phyloP scores from a whole-genome alignment of 2,113 vertebrate species.

The Arizona elegans region DNA sequence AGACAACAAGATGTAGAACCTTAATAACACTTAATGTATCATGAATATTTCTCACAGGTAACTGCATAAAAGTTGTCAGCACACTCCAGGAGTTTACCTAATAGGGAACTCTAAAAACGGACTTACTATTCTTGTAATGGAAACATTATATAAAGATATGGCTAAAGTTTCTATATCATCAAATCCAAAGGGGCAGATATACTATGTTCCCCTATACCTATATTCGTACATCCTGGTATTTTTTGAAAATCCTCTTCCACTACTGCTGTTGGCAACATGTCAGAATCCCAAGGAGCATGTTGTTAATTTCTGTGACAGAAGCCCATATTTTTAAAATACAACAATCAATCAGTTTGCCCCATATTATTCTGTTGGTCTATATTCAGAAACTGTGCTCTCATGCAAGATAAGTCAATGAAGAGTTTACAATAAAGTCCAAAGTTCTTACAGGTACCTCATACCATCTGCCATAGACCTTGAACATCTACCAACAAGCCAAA shows the following conservation, averaged over 20 bases:
- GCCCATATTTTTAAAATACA: neutral
- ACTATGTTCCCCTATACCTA: neutral
- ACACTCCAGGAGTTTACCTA: neutral
- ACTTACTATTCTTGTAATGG: neutral
- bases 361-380: neutral
- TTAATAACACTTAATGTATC: neutral
- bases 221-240: neutral
- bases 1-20: neutral
- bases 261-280: neutral
- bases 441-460: neutral
- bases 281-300: neutral
- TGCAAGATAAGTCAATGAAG: neutral
- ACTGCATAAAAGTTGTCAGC: neutral
- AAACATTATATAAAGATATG: neutral
- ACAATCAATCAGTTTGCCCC: neutral
- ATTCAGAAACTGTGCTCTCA: neutral
- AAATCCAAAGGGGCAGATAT: neutral
- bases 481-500: neutral
- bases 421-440: neutral
- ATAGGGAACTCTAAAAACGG: neutral
- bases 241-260: neutral
- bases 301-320: neutral
- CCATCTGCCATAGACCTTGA: neutral
- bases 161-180: neutral
- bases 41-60: neutral